These are phyloP conservation scores for Callithrix jacchus DNA, from an alignment of 2,113 vertebrate species.

Conservation along the genomic window DNA sequence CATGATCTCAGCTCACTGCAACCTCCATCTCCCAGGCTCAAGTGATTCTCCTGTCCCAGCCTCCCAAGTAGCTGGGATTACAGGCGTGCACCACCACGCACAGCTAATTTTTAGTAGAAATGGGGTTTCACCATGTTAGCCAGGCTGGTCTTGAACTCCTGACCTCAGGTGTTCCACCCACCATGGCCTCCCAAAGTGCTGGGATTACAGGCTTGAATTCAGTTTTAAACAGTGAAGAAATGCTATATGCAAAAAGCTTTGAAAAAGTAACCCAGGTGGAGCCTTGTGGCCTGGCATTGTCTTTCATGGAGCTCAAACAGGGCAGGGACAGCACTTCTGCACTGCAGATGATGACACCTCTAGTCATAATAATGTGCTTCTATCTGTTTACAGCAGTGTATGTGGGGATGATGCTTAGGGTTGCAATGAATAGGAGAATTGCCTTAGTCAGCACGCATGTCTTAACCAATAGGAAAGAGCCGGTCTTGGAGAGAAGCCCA, in stretches of 20 bases:
- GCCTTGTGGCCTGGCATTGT: not conserved
- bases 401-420: not conserved
- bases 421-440: not conserved
- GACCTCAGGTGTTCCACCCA: no score
- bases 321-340: not conserved
- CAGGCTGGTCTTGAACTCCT: no score
- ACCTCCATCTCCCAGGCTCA: no score
- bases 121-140: no score
- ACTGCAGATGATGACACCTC: no score
- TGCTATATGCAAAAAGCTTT: not conserved
- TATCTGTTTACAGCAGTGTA: not conserved
- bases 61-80: no score
- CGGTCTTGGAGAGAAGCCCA: constrained; percentile 19
- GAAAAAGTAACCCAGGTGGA: not conserved
- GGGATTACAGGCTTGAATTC: not conserved
- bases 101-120: no score
- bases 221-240: not conserved
- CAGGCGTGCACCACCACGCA: no score
- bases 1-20: no score
- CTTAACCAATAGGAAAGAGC: constrained; percentile 47
- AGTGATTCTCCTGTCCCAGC: no score
- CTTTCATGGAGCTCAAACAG: not conserved
- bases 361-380: not conserved
- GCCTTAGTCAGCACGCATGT: not conserved
- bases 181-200: no score